Conservation (phyloP, 2,888 invertebrate genomes). For the Xanthorhoe designata region DNA sequence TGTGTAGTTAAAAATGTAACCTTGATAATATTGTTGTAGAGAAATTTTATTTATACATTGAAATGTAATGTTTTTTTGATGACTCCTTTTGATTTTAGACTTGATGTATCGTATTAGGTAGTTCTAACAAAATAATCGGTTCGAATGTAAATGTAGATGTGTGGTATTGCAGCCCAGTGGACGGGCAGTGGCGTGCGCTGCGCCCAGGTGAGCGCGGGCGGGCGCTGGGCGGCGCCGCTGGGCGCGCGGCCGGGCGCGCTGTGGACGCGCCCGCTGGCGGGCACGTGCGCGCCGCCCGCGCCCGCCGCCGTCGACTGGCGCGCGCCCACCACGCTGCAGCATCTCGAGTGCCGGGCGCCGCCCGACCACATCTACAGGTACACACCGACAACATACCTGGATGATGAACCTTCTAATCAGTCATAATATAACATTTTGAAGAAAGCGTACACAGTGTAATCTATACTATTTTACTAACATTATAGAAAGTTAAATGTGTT, state of each 20-base stretch:
- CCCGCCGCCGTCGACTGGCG: conserved; percentile 65
- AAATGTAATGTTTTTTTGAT: no score
- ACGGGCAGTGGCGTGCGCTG: conserved; percentile 56
- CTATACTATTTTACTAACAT: no score
- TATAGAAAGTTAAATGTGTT: no score
- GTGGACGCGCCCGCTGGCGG: conserved; percentile 89
- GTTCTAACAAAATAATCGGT: background rate
- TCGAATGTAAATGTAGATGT: background rate
- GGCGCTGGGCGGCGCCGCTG: conserved; percentile 91
- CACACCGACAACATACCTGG: background rate
- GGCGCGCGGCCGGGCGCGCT: conserved; percentile 90
- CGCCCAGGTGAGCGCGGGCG: conserved; percentile 81
- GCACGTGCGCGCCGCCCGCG: conserved; percentile 61
- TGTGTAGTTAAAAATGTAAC: no score
- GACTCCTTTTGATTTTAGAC: no score
- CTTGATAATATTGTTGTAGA: no score
- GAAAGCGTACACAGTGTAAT: no score
- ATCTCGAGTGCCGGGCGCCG: conserved; percentile 69
- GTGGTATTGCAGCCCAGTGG: conserved; percentile 53
- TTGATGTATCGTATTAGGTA: no score
- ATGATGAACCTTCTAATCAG: no score
- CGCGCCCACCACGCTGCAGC: conserved; percentile 56
- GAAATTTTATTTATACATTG: no score
- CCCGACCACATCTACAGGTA: conserved; percentile 69
- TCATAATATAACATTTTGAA: no score